These are phyloP conservation scores for Nycticryphes semicollaris DNA, from an alignment of 2,113 vertebrate species.

Conservation along the genomic window DNA sequence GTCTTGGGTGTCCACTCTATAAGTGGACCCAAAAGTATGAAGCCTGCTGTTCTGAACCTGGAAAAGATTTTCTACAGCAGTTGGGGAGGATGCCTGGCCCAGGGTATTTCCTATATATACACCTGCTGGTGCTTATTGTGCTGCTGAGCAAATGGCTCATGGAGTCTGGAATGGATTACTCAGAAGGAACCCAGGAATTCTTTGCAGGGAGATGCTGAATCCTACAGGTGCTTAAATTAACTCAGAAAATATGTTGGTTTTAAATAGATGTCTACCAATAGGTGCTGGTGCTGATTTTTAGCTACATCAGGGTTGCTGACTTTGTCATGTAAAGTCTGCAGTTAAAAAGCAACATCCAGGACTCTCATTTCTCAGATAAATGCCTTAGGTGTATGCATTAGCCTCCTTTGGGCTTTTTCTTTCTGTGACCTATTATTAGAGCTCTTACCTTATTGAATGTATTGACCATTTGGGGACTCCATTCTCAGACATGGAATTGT, in stretches of 20 bases:
- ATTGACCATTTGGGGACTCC: not conserved
- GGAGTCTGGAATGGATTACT: rapidly evolving
- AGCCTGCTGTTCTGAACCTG: not conserved
- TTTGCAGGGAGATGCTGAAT: not conserved
- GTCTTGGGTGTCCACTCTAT: not conserved
- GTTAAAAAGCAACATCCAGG: not conserved
- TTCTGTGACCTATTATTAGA: not conserved
- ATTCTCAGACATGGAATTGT: not conserved
- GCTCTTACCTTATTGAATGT: not conserved
- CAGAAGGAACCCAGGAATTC: not conserved
- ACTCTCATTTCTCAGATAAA: not conserved
- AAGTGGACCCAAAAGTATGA: not conserved
- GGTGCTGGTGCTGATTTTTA: not conserved
- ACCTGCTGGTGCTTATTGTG: not conserved
- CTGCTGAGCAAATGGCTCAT: rapidly evolving
- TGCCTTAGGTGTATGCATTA: not conserved
- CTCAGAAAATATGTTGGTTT: not conserved
- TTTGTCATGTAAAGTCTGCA: not conserved
- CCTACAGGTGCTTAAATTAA: not conserved
- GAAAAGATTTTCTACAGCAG: not conserved
- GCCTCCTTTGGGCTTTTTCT: rapidly evolving
- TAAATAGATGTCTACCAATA: not conserved
- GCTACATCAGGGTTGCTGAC: not conserved
- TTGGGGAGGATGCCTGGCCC: not conserved
- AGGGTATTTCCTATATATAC: not conserved